These are phyloP conservation scores for Lasioglossum oenotherae DNA, from an alignment of 2,888 invertebrate genomes.

Conservation along the genomic window DNA sequence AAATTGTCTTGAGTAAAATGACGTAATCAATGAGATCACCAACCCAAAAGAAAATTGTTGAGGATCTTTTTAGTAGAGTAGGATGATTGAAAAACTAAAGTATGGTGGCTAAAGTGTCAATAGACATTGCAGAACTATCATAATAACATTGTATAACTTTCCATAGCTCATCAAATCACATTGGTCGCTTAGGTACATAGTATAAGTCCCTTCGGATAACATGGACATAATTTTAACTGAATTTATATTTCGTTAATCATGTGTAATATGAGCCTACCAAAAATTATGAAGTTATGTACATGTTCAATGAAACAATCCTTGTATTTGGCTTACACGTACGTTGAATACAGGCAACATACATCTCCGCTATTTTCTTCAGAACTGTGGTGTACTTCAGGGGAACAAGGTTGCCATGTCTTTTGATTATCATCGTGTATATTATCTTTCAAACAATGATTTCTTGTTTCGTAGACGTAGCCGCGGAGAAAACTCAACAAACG, in stretches of 20 bases:
- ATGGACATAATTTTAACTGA: neutral
- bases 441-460: conserved; percentile 20
- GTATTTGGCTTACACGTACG: neutral
- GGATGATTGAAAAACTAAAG: neutral
- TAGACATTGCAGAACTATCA: conserved; percentile 15
- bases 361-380: conserved; percentile 4
- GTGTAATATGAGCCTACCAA: neutral
- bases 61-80: neutral
- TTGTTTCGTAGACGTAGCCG: conserved; percentile 90
- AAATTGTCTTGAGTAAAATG: neutral
- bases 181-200: neutral
- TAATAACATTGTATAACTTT: conserved; percentile 29
- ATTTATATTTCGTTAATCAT: neutral
- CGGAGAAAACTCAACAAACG: conserved; percentile 93
- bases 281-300: neutral
- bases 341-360: neutral
- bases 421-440: neutral
- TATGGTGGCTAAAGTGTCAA: neutral
- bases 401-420: neutral
- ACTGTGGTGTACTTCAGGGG: neutral
- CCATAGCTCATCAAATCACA: conserved; percentile 16
- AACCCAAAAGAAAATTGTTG: neutral
- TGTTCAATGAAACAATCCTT: neutral
- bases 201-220: neutral
- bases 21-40: neutral